Evolutionary conservation across 1,140 invertebrate genomes (phyloP).

Genomic region (Coboldia fuscipes): DNA sequence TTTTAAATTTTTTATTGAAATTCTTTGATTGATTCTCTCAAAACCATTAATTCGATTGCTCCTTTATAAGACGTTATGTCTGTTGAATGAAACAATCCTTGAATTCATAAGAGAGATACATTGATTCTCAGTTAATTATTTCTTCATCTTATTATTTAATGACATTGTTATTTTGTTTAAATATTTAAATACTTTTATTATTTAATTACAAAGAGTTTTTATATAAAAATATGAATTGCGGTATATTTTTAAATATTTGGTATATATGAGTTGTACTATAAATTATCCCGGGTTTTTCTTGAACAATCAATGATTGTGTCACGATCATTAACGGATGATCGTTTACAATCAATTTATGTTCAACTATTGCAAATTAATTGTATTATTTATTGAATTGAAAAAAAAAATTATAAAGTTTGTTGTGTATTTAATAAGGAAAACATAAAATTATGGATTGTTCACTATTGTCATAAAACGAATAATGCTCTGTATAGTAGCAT

Average conservation of each 20-base stretch:
- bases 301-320: too few relatives aligned
- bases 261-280: conserved; percentile 20
- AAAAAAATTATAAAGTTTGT: not conserved
- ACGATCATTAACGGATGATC: conserved; percentile 8
- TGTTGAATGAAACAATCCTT: too few relatives aligned
- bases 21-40: too few relatives aligned
- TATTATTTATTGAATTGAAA: not conserved
- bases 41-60: too few relatives aligned
- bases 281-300: conserved; percentile 19
- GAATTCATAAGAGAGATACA: too few relatives aligned
- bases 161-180: not conserved
- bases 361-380: conserved; percentile 18
- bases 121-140: too few relatives aligned
- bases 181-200: not conserved
- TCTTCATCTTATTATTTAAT: conserved; percentile 5
- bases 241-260: conserved; percentile 7
- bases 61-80: too few relatives aligned
- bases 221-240: conserved; percentile 10
- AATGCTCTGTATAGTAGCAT: too few relatives aligned
- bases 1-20: too few relatives aligned
- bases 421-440: not conserved
- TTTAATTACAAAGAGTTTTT: conserved; percentile 7
- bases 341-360: not conserved
- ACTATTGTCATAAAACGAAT: too few relatives aligned
- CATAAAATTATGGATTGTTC: not conserved